Evolutionary conservation across 2,888 invertebrate genomes (phyloP).

Genomic region (Phanerotoma sp.): DNA sequence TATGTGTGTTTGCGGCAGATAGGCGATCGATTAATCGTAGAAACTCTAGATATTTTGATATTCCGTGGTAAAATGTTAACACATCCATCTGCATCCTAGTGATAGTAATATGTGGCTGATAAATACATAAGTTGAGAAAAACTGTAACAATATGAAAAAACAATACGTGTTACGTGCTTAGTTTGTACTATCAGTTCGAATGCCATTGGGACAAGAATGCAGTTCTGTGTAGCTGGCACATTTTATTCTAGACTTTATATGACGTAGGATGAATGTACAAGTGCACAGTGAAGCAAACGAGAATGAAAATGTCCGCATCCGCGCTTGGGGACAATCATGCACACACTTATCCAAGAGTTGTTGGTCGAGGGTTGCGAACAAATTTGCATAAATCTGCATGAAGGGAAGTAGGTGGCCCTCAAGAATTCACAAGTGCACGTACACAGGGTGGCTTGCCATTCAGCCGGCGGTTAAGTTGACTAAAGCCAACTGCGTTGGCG

Average conservation of each 20-base stretch:
- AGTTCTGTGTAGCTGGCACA: not conserved
- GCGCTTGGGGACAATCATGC: not conserved
- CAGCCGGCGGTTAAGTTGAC: slow-evolving; percentile 25
- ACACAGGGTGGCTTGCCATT: slow-evolving; percentile 18
- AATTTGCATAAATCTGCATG: slow-evolving; percentile 35
- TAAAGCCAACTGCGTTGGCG: slow-evolving; percentile 20
- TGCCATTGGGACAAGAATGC: slow-evolving; percentile 10
- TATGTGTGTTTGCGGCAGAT: slow-evolving; percentile 8
- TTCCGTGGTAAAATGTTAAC: slow-evolving; percentile 10
- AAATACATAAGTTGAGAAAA: slow-evolving; percentile 2
- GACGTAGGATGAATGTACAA: not conserved
- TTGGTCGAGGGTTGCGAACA: slow-evolving; percentile 24
- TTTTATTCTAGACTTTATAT: not conserved
- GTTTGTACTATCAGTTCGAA: slow-evolving; percentile 6
- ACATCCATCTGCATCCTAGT: slow-evolving; percentile 18
- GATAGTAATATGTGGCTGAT: slow-evolving; percentile 13
- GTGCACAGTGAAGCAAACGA: not conserved
- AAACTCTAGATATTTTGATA: slow-evolving; percentile 17
- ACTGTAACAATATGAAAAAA: not conserved
- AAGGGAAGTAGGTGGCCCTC: slow-evolving; percentile 25
- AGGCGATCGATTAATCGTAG: slow-evolving; percentile 25
- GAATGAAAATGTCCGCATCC: not conserved
- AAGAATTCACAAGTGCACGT: not conserved
- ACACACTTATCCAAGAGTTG: slow-evolving; percentile 10
- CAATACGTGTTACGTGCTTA: slow-evolving; percentile 6